These are phyloP conservation scores for Axea sp. DNA, from an alignment of 2,888 invertebrate genomes.

Conservation along the genomic window DNA sequence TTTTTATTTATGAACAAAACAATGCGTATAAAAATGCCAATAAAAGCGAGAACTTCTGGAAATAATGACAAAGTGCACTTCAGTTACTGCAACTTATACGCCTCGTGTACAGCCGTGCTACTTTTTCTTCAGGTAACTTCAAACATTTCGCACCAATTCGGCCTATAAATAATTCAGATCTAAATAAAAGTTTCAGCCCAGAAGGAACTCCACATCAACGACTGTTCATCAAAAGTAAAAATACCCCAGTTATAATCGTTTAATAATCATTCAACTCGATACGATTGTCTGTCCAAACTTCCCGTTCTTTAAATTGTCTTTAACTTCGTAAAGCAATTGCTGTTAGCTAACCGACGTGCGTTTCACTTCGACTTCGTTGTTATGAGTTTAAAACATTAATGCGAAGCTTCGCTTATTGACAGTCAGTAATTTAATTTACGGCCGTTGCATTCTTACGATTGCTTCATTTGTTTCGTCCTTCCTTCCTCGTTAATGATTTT, in stretches of 20 bases:
- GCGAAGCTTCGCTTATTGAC: too few relatives aligned
- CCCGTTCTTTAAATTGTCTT: slow-evolving; percentile 8
- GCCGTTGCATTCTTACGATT: too few relatives aligned
- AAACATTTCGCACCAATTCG: slow-evolving; percentile 31
- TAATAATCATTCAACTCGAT: slow-evolving; percentile 5
- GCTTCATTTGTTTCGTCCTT: too few relatives aligned
- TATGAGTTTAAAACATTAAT: not conserved
- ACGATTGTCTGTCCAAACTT: slow-evolving; percentile 1
- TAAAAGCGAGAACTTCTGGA: too few relatives aligned
- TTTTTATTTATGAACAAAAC: too few relatives aligned
- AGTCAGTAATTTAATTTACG: too few relatives aligned
- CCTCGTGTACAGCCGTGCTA: slow-evolving; percentile 1
- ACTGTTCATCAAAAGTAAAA: slow-evolving; percentile 42
- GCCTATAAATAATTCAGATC: slow-evolving; percentile 34
- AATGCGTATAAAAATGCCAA: too few relatives aligned
- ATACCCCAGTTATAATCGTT: slow-evolving; percentile 9
- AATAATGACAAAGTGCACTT: not conserved
- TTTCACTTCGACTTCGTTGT: not conserved
- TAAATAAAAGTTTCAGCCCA: slow-evolving; percentile 35
- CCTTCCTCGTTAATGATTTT: too few relatives aligned
- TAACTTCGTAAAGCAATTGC: slow-evolving; percentile 1
- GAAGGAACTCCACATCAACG: slow-evolving; percentile 22
- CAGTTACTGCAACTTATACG: too few relatives aligned
- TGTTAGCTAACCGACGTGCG: not conserved
- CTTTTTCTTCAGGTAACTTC: slow-evolving; percentile 26